Evolutionary conservation across 2,797 vertebrate genomes (phyloP).

Genomic region (Cossypha caffra): DNA sequence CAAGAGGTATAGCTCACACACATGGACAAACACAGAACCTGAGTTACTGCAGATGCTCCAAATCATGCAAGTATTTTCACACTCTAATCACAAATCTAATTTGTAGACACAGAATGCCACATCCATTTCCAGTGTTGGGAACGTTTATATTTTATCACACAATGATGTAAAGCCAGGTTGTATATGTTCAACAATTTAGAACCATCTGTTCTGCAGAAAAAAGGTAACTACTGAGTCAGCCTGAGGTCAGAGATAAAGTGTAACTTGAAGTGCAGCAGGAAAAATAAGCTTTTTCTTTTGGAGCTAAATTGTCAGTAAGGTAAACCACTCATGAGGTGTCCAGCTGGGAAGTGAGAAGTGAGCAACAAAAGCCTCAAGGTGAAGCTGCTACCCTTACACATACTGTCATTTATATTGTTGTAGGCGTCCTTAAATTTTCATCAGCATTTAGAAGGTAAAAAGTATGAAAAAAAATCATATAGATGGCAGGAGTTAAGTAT

Average conservation of each 20-base stretch:
- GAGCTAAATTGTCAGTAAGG: background rate
- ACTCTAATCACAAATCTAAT: background rate
- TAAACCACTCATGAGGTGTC: background rate
- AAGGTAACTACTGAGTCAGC: background rate
- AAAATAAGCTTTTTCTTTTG: background rate
- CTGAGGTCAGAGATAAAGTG: background rate
- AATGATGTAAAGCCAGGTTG: background rate
- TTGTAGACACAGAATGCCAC: background rate
- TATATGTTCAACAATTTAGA: background rate
- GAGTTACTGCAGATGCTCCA: background rate
- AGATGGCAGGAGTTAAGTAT: background rate
- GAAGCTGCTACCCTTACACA: background rate
- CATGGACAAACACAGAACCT: background rate
- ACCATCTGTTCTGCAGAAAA: background rate
- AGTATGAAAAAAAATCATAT: background rate
- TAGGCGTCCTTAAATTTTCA: background rate
- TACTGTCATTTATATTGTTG: background rate
- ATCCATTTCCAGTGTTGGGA: background rate
- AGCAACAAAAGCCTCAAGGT: conserved; percentile 27
- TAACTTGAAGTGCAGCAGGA: background rate
- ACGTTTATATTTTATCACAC: background rate
- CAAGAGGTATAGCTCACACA: background rate
- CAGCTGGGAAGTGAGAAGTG: conserved; percentile 4
- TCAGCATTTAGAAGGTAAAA: background rate
- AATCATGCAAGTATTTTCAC: background rate